A percentile compares a stretch with the other conserved stretches of the same genome.
phyloP scores from a whole-genome alignment of 2,113 vertebrate species.

The Paradisaea rubra region DNA sequence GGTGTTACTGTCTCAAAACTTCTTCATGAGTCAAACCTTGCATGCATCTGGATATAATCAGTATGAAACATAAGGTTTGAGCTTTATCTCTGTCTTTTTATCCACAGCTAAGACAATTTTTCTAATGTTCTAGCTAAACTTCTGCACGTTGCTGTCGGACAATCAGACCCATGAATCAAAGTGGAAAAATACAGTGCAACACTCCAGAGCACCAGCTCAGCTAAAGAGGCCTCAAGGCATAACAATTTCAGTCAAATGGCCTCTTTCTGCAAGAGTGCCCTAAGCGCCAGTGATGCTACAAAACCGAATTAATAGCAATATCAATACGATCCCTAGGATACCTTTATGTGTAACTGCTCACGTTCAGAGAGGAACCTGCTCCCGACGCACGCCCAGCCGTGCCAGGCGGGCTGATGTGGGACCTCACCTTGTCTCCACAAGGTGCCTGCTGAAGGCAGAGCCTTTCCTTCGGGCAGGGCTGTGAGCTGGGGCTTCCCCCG shows the following conservation, averaged over 20 bases:
- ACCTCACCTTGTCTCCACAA: fast-evolving
- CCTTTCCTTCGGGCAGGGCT: fast-evolving
- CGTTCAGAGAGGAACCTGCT: not conserved
- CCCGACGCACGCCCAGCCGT: not conserved
- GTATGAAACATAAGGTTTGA: not conserved
- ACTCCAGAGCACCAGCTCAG: not conserved
- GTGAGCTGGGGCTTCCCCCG: not conserved
- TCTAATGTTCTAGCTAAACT: not conserved
- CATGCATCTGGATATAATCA: not conserved
- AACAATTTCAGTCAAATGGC: not conserved
- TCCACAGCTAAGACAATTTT: not conserved
- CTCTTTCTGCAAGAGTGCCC: not conserved
- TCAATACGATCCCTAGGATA: fast-evolving
- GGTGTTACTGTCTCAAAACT: not conserved
- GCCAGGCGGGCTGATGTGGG: not conserved
- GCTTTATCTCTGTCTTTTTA: not conserved
- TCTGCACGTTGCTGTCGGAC: not conserved
- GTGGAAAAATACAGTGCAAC: not conserved
- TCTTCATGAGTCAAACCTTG: not conserved
- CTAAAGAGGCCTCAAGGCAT: not conserved
- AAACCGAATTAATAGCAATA: not conserved
- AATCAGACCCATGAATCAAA: not conserved
- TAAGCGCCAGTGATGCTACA: not conserved
- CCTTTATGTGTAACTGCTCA: not conserved
- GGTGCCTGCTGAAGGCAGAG: fast-evolving